Base-by-base conservation (phyloP, 2,888 invertebrate genomes). In the Oeneis ivallda region DNA sequence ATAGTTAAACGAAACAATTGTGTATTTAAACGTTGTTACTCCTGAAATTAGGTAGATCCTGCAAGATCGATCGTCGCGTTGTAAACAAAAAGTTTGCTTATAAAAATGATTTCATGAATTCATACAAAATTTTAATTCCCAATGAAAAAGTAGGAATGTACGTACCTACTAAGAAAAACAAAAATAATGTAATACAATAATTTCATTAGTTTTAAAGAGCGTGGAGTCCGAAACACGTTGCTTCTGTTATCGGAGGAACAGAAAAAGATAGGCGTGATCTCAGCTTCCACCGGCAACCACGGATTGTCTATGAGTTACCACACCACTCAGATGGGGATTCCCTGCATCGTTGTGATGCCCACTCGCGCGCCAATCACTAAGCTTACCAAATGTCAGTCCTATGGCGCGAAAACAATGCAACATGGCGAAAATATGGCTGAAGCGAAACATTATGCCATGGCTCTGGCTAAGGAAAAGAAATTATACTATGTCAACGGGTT, bases 221-320 rank as follows among this genome's bases (percentile, higher is more conserved):
- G 98, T 68, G 98, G 98, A 0, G 98, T 98, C 0, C 92, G 97
- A 32, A 97, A 97, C 78, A 94, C 96, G 0, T 88, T 98, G 60
- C 78, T 96, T 72, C 94, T 94, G 86, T 85, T 98, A 6, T 84
- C 93, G 1, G 93, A 95, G 19, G 95, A 96, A 26, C 95, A 97
- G 80, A 95, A 94, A 79, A 92, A 92, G 69, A 84, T 81, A 47
- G 98, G 98, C 1, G 97, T 98, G 0, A 95, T 97, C 67, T 95
- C 98, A 1, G 98, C 98, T 0, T 97, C 97, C 1, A 93, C 97
- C 47, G 98, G 98, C 0, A 99, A 99, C 85, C 98, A 99, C 82
- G 98, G 98, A 0, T 93, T 96, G 70, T 93, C 93, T 0, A 71
- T 98, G 70, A 93, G 95, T 69, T 96, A 96, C 82, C 97, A 97